phyloP scores from a whole-genome alignment of 2,797 vertebrate species.

The Diceros bicornis region DNA sequence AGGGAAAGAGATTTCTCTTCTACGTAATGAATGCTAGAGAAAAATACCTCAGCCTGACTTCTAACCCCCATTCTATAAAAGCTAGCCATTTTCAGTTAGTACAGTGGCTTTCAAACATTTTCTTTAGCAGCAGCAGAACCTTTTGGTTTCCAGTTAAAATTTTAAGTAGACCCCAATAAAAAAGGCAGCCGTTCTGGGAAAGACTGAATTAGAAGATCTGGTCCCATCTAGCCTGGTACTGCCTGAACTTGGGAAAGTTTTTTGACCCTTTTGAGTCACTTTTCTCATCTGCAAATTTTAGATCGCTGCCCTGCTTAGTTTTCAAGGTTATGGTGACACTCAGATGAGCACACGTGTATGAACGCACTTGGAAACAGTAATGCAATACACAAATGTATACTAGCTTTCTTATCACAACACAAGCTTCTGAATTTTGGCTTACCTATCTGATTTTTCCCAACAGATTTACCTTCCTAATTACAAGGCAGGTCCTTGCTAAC shows the following conservation, averaged over 20 bases:
- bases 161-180: not conserved
- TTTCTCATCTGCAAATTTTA: conserved; percentile 39
- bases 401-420: conserved; percentile 73
- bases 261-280: not conserved
- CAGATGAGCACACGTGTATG: not conserved
- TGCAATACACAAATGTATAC: conserved; percentile 4
- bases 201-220: not conserved
- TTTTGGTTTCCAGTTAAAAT: conserved; percentile 41
- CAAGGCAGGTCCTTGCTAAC: conserved; percentile 77
- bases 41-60: not conserved
- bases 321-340: conserved; percentile 56
- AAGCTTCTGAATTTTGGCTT: conserved; percentile 78
- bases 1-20: not conserved
- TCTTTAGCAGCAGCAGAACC: not conserved
- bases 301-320: not conserved
- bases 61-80: conserved; percentile 22
- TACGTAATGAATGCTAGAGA: not conserved
- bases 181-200: not conserved
- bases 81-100: not conserved
- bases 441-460: conserved; percentile 80
- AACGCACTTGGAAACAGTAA: not conserved
- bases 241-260: not conserved
- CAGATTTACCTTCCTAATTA: conserved; percentile 85
- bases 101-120: conserved; percentile 29
- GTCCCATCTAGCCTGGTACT: not conserved